phyloP scores from a whole-genome alignment of 1,140 invertebrate species.

The Nasonia giraulti region DNA sequence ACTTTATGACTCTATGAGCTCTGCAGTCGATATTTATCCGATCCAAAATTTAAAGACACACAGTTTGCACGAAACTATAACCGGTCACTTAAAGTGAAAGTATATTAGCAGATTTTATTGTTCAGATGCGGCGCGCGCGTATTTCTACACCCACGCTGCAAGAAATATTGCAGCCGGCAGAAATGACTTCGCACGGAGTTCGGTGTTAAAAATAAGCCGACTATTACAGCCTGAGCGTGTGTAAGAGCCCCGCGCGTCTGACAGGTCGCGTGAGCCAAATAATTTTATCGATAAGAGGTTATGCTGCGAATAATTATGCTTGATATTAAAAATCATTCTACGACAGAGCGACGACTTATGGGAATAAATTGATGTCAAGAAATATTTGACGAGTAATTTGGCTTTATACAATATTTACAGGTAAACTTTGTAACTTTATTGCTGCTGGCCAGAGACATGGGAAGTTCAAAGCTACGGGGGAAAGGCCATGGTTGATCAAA shows the following conservation, averaged over 20 bases:
- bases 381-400: too few relatives aligned
- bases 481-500: too few relatives aligned
- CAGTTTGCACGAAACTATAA: neutral
- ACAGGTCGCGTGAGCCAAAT: too few relatives aligned
- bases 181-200: conserved; percentile 1
- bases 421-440: too few relatives aligned
- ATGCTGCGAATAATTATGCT: too few relatives aligned
- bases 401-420: too few relatives aligned
- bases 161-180: conserved; percentile 11
- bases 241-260: neutral
- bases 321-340: too few relatives aligned
- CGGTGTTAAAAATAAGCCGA: neutral
- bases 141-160: neutral
- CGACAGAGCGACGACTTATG: too few relatives aligned
- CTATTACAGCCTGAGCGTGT: neutral
- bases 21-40: neutral
- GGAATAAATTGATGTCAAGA: too few relatives aligned
- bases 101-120: conserved; percentile 17
- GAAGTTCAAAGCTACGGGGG: too few relatives aligned
- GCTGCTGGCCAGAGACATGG: too few relatives aligned
- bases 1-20: neutral
- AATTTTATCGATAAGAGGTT: neutral
- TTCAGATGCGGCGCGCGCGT: neutral
- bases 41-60: neutral
- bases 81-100: conserved; percentile 27